A percentile compares a stretch with the other conserved stretches of the same genome.
Conservation (phyloP, 2,888 invertebrate genomes). For the Ypsolopha sequella region DNA sequence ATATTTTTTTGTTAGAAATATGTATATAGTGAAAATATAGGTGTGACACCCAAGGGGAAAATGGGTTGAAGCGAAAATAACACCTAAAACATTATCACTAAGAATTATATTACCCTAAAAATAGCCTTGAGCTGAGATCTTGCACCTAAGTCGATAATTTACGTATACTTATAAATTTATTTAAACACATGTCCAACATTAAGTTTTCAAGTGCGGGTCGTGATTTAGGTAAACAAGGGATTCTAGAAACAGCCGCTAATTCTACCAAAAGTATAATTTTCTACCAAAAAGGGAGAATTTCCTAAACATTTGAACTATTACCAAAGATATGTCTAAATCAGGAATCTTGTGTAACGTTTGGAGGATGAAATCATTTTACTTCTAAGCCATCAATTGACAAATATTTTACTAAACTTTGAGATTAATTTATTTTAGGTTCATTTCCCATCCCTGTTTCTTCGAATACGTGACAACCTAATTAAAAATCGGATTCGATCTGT, state of each 20-base stretch:
- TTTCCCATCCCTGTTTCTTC: not conserved
- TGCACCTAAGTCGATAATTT: constrained; percentile 49
- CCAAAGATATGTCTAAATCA: constrained; percentile 15
- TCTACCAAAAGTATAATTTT: not conserved
- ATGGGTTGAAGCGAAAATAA: constrained; percentile 49
- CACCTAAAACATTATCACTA: constrained; percentile 34
- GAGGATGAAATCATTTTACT: not conserved
- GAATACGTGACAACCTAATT: not conserved
- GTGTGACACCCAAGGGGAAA: constrained; percentile 32
- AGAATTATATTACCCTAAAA: constrained; percentile 50
- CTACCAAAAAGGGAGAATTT: constrained; percentile 15
- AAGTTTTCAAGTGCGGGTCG: not conserved
- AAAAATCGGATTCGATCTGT: not conserved
- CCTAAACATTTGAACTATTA: constrained; percentile 23
- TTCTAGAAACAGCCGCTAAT: not conserved
- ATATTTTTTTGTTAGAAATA: constrained; percentile 6
- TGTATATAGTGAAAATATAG: not conserved
- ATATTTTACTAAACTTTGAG: not conserved
- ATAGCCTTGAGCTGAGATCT: constrained; percentile 70
- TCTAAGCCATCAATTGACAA: no score
- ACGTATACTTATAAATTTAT: constrained; percentile 17
- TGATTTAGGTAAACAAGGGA: not conserved
- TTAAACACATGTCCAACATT: constrained; percentile 1
- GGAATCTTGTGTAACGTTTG: constrained; percentile 2
- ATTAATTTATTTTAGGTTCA: not conserved